Percentiles rank a stretch among this genome's conserved stretches.
Conservation (phyloP, 2,797 vertebrate species). For the Malurus splendens region DNA sequence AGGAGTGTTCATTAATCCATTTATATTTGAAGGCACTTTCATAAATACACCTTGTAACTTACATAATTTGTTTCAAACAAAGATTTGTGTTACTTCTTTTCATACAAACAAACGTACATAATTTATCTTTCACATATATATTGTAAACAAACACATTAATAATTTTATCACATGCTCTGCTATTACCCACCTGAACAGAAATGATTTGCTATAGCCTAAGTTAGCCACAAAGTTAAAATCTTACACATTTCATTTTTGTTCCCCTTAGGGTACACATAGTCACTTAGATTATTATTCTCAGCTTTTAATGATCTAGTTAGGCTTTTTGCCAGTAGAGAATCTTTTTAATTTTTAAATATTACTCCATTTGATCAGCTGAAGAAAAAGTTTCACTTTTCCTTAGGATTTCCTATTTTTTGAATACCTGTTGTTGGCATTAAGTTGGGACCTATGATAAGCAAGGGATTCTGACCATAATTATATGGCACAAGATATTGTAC, state of each 20-base stretch:
- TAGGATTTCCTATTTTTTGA: not conserved
- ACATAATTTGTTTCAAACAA: not conserved
- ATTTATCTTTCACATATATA: not conserved
- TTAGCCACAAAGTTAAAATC: not conserved
- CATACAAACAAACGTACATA: not conserved
- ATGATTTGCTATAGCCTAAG: not conserved
- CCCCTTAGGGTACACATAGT: not conserved
- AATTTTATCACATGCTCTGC: not conserved
- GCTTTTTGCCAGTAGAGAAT: not conserved
- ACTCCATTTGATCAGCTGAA: not conserved
- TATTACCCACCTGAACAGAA: not conserved
- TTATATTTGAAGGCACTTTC: slow-evolving; percentile 1
- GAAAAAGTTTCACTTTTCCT: not conserved
- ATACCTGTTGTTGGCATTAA: not conserved
- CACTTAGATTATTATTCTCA: not conserved
- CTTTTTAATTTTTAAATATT: not conserved
- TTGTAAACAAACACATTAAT: slow-evolving; percentile 8
- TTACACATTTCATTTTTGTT: not conserved
- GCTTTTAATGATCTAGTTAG: not conserved
- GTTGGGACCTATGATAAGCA: not conserved
- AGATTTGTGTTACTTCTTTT: not conserved
- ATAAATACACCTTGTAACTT: not conserved
- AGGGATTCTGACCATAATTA: not conserved
- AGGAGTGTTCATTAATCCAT: not conserved
- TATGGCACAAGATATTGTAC: not conserved